A percentile compares a stretch with the other conserved stretches of the same genome.
Evolutionary conservation across 2,113 vertebrate species (phyloP).

Genomic region (Boulengeromyrus knoepffleri): DNA sequence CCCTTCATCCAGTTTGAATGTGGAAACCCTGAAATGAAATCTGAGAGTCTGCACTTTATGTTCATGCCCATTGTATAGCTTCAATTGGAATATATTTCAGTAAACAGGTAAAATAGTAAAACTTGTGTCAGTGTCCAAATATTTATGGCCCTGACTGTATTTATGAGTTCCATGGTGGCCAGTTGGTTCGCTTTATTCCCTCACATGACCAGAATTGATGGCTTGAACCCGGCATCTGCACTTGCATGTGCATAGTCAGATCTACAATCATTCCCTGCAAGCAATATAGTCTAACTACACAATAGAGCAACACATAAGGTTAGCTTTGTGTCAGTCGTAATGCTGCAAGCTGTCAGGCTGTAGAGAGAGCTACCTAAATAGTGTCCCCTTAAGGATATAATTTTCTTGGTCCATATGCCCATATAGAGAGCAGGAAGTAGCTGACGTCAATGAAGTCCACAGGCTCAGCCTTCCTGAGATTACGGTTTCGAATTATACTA

Average conservation of each 20-base stretch:
- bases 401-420: neutral
- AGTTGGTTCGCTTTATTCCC: neutral
- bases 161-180: neutral
- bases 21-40: too few relatives aligned
- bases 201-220: neutral
- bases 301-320: neutral
- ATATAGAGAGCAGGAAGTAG: neutral
- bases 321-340: neutral
- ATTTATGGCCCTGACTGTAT: neutral
- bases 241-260: neutral
- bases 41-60: too few relatives aligned
- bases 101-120: too few relatives aligned
- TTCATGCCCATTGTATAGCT: too few relatives aligned
- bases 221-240: too few relatives aligned
- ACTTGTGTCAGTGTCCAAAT: too few relatives aligned
- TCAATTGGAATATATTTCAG: too few relatives aligned
- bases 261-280: neutral
- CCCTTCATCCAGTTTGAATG: too few relatives aligned
- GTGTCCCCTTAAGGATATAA: neutral
- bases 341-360: neutral
- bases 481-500: neutral
- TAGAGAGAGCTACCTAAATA: neutral
- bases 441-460: neutral
- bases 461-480: neutral
- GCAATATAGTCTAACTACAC: neutral